Conservation (phyloP, 1,140 invertebrate species). For the Teleopsis dalmanni region DNA sequence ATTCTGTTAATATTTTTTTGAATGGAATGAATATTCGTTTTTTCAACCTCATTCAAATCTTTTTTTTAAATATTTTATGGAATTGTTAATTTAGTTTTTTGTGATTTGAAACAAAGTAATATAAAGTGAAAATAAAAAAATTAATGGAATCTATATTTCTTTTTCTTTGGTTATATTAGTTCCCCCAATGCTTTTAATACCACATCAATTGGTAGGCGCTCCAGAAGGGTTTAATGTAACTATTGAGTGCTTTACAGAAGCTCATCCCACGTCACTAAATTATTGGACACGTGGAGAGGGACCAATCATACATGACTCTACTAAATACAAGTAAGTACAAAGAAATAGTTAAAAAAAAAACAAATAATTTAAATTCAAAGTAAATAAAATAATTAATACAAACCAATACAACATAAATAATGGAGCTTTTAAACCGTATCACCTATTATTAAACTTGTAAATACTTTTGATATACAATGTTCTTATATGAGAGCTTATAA, state of each 20-base stretch:
- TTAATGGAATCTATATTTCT: too few relatives aligned
- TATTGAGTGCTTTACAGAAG: conserved; percentile 83
- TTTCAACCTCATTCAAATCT: too few relatives aligned
- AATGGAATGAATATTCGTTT: too few relatives aligned
- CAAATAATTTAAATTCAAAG: not conserved
- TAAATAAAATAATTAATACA: not conserved
- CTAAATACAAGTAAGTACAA: conserved; percentile 60
- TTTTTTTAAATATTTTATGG: too few relatives aligned
- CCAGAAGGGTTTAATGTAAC: conserved; percentile 73
- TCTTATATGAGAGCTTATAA: too few relatives aligned
- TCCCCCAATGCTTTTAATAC: conserved; percentile 42
- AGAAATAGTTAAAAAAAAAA: not conserved
- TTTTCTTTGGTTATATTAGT: conserved; percentile 20
- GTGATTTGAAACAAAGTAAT: too few relatives aligned
- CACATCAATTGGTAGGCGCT: conserved; percentile 60
- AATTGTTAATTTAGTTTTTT: too few relatives aligned
- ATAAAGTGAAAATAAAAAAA: too few relatives aligned
- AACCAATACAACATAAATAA: not conserved
- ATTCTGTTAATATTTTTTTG: too few relatives aligned
- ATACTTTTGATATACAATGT: not conserved
- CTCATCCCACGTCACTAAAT: conserved; percentile 82
- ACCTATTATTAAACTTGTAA: not conserved
- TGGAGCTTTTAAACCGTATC: too few relatives aligned
- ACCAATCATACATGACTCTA: conserved; percentile 79
- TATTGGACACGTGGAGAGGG: conserved; percentile 86